Conservation (phyloP, 2,888 invertebrate species). For the Lithodes maja region DNA sequence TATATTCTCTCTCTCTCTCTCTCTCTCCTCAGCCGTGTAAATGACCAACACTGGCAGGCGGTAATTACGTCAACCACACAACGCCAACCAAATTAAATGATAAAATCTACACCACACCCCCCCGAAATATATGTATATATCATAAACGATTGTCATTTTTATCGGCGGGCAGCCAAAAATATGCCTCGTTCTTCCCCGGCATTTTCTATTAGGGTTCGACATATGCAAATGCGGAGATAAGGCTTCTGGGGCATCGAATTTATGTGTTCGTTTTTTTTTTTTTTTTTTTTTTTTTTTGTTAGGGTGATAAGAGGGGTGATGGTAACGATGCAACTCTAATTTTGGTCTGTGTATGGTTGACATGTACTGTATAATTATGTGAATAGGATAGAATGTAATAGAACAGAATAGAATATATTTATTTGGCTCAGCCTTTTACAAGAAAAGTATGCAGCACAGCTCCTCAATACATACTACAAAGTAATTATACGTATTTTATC, state of each 20-base stretch:
- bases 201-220: conserved; percentile 1
- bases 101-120: not conserved
- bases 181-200: not conserved
- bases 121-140: not conserved
- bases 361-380: too few species aligned
- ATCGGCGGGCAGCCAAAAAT: not conserved
- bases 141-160: not conserved
- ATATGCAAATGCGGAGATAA: not conserved
- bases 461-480: too few species aligned
- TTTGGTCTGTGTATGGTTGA: too few species aligned
- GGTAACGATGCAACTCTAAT: not conserved
- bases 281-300: too few species aligned
- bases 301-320: not conserved
- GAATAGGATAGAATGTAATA: too few species aligned
- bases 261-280: not conserved
- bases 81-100: not conserved
- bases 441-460: too few species aligned
- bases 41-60: not conserved
- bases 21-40: not conserved
- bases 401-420: too few species aligned
- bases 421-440: too few species aligned
- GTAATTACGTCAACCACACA: not conserved
- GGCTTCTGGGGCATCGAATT: not conserved
- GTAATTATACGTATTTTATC: too few species aligned
- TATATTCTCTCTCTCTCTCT: too few species aligned